Evolutionary conservation across 2,797 vertebrate genomes (phyloP).

Genomic region (Lacerta bilineata): DNA sequence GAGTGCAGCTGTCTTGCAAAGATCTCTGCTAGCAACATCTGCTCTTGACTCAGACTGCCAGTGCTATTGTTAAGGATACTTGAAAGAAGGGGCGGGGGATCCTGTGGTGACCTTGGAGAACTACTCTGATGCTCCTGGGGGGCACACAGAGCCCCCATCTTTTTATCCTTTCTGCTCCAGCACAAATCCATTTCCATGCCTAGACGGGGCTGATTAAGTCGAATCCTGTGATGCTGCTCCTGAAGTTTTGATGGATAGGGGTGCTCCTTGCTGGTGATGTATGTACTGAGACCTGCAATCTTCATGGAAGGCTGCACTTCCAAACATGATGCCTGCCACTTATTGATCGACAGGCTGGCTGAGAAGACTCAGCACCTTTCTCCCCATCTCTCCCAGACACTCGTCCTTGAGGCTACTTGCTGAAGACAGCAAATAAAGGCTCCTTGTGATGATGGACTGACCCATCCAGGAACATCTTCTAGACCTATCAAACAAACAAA

Average conservation of each 20-base stretch:
- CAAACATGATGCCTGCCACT: not conserved
- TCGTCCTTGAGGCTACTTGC: slow-evolving; percentile 19
- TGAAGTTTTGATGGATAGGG: not conserved
- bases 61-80: too few species aligned
- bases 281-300: not conserved
- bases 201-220: not conserved
- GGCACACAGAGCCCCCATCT: not conserved
- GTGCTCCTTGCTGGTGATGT: fast-evolving
- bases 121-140: too few species aligned
- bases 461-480: not conserved
- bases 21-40: not conserved
- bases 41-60: not conserved
- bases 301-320: slow-evolving; percentile 38
- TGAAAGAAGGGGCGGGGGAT: fast-evolving
- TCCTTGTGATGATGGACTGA: not conserved
- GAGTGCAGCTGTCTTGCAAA: not conserved
- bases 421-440: slow-evolving; percentile 1
- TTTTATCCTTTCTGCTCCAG: not conserved
- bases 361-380: not conserved
- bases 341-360: fast-evolving
- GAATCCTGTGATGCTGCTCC: fast-evolving
- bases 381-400: fast-evolving
- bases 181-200: not conserved
- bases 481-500: not conserved
- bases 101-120: not conserved